These are phyloP conservation scores for Melinaea menophilus DNA, from an alignment of 2,888 invertebrate species.

Conservation along the genomic window DNA sequence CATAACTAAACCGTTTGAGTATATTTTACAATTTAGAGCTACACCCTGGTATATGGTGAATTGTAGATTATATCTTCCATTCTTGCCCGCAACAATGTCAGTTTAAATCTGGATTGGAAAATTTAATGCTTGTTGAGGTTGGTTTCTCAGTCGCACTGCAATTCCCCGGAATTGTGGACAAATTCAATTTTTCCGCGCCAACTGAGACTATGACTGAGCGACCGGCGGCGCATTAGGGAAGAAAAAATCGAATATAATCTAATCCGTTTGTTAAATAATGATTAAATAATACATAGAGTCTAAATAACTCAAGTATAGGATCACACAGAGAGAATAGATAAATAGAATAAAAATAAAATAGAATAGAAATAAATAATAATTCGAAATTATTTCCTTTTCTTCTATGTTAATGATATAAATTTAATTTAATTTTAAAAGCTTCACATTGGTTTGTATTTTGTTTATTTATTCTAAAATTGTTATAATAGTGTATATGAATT, in stretches of 20 bases:
- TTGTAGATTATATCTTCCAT: constrained; percentile 30
- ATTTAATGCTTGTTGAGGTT: constrained; percentile 61
- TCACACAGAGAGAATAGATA: constrained; percentile 6
- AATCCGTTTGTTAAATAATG: constrained; percentile 15
- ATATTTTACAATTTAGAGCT: constrained; percentile 9
- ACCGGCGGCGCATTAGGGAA: too few species aligned
- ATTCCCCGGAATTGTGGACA: constrained; percentile 68
- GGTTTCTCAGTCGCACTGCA: constrained; percentile 51
- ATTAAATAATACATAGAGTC: constrained; percentile 15
- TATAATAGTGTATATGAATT: too few species aligned
- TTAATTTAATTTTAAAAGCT: too few species aligned
- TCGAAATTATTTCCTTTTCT: too few species aligned
- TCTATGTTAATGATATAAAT: too few species aligned
- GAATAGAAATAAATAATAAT: too few species aligned
- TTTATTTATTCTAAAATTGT: too few species aligned
- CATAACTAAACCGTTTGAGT: too few species aligned
- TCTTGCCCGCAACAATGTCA: constrained; percentile 30
- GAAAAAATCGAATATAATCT: too few species aligned
- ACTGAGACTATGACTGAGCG: constrained; percentile 40
- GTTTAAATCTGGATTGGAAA: constrained; percentile 57
- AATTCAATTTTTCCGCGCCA: constrained; percentile 70
- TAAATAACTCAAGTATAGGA: constrained; percentile 15
- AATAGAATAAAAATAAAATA: too few species aligned
- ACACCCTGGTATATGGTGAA: constrained; percentile 18
- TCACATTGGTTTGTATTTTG: too few species aligned